Evolutionary conservation across 92 coral and sea anemone species (phyloP).

Genomic region (Galaxea fascicularis): DNA sequence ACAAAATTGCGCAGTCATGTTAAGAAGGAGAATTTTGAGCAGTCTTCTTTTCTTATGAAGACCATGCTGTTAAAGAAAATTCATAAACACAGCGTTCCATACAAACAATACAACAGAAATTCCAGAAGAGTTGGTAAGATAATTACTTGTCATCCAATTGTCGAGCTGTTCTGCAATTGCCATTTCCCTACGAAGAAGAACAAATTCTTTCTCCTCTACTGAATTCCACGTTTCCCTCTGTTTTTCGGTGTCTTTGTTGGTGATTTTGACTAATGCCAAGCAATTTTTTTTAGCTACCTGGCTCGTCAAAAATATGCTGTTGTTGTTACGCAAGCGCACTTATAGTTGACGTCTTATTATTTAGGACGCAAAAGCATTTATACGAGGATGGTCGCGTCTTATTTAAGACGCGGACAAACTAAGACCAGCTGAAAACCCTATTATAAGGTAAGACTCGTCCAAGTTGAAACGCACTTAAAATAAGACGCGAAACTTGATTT

Average conservation of each 20-base stretch:
- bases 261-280: slow-evolving; percentile 19
- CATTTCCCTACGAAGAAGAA: too few species aligned
- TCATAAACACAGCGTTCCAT: too few species aligned
- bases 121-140: slow-evolving; percentile 4
- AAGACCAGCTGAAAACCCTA: too few species aligned
- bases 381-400: too few species aligned
- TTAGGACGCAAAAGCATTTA: slow-evolving; percentile 3
- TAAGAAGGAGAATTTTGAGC: too few species aligned
- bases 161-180: slow-evolving; percentile 45
- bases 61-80: too few species aligned
- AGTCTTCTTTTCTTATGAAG: too few species aligned
- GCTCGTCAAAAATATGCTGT: not conserved
- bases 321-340: slow-evolving; percentile 23
- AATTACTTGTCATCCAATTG: slow-evolving; percentile 20
- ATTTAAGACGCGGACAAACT: too few species aligned
- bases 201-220: slow-evolving; percentile 20
- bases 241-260: slow-evolving; percentile 24
- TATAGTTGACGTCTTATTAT: slow-evolving; percentile 27
- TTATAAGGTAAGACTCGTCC: too few species aligned
- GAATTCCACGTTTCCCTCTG: slow-evolving; percentile 15
- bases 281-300: slow-evolving; percentile 17
- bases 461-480: too few species aligned
- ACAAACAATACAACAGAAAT: not conserved
- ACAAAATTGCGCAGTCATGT: too few species aligned
- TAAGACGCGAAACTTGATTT: too few species aligned